phyloP scores from a whole-genome alignment of 2,888 invertebrate species.

The Frankliniella intonsa region DNA sequence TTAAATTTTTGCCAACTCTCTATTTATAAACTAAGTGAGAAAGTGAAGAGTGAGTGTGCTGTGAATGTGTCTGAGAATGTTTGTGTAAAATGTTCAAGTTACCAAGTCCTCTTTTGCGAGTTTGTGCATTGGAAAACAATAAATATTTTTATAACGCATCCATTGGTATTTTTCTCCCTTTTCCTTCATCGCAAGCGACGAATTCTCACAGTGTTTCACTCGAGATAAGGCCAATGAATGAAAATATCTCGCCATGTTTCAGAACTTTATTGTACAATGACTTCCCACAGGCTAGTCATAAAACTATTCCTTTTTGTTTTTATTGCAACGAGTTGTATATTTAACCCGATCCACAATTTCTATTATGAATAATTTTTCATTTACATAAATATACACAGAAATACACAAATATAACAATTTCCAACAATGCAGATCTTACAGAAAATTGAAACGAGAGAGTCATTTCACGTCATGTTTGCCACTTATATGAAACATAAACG shows the following conservation, averaged over 20 bases:
- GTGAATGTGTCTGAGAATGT: neutral
- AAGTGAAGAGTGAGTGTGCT: conserved; percentile 29
- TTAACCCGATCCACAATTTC: neutral
- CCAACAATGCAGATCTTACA: conserved; percentile 15
- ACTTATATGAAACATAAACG: neutral
- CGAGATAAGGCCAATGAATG: too few relatives aligned
- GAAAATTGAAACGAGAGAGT: conserved; percentile 26
- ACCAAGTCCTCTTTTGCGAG: neutral
- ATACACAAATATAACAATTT: conserved; percentile 27
- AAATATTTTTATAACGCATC: conserved; percentile 14
- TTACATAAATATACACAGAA: conserved; percentile 15
- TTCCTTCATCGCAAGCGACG: too few relatives aligned
- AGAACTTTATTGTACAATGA: conserved; percentile 25
- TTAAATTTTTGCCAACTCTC: conserved; percentile 32
- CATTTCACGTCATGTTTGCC: neutral
- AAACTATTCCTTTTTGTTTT: conserved; percentile 14
- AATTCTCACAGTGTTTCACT: too few relatives aligned
- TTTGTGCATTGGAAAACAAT: conserved; percentile 4
- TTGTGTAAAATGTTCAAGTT: neutral
- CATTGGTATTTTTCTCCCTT: too few relatives aligned
- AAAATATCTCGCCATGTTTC: neutral
- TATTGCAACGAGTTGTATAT: neutral
- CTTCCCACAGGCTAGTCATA: conserved; percentile 7
- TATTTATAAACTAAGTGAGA: conserved; percentile 36
- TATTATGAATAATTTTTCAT: neutral